These are phyloP conservation scores for Sicus ferrugineus DNA, from an alignment of 2,888 invertebrate genomes.

Conservation along the genomic window DNA sequence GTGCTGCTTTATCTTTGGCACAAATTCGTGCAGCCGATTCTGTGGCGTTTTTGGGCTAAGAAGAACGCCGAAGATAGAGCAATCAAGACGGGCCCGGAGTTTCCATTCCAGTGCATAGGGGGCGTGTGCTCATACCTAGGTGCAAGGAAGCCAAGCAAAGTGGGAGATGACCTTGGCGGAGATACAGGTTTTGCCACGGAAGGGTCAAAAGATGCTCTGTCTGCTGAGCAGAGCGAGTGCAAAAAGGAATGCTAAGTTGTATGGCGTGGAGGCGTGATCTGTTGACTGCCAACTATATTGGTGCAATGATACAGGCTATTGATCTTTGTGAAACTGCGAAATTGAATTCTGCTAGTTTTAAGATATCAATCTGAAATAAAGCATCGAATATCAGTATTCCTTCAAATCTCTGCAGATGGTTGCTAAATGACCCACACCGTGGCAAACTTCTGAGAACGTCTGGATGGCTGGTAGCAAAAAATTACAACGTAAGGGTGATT, in stretches of 20 bases:
- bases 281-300: not conserved
- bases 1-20: slow-evolving; percentile 84
- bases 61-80: slow-evolving; percentile 71
- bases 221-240: slow-evolving; percentile 18
- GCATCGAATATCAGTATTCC: no score
- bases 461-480: no score
- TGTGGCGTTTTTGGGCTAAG: slow-evolving; percentile 78
- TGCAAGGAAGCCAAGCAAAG: slow-evolving; percentile 40
- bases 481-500: no score
- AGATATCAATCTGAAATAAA: no score
- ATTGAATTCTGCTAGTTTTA: no score
- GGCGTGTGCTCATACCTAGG: slow-evolving; percentile 66
- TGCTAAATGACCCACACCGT: no score
- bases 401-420: no score
- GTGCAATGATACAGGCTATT: no score
- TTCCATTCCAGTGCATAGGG: slow-evolving; percentile 71
- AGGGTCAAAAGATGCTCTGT: slow-evolving; percentile 4
- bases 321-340: no score
- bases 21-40: slow-evolving; percentile 81
- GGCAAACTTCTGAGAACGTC: no score
- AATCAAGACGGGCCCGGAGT: slow-evolving; percentile 66
- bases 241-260: slow-evolving; percentile 35
- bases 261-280: not conserved
- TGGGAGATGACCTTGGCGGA: not conserved
- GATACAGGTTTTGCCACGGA: not conserved